phyloP scores from a whole-genome alignment of 2,797 vertebrate genomes.

The Pogonophryne albipinna region DNA sequence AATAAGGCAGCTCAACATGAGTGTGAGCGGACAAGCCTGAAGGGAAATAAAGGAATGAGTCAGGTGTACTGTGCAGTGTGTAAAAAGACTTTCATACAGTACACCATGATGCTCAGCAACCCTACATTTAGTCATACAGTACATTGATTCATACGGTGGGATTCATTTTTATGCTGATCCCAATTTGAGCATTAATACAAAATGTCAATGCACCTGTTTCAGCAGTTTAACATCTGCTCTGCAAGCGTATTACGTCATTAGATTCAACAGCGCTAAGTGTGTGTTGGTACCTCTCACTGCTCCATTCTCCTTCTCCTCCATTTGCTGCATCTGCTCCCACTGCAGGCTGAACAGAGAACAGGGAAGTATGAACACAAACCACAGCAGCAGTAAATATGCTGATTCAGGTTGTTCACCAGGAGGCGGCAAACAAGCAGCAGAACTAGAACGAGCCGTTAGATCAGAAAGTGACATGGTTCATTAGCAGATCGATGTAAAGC shows the following conservation, averaged over 20 bases:
- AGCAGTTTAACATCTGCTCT: constrained; percentile 38
- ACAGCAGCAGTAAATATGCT: not conserved
- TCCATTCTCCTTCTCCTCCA: constrained; percentile 85
- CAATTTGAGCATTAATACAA: constrained; percentile 3
- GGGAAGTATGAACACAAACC: not conserved
- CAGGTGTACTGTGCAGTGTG: not conserved
- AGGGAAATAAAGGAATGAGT: constrained; percentile 6
- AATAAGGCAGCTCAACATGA: constrained; percentile 96
- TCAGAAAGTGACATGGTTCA: not conserved
- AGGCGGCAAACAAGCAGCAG: not conserved
- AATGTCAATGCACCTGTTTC: constrained; percentile 9
- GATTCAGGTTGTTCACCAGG: not conserved
- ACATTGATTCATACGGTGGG: not conserved
- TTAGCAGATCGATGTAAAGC: not conserved
- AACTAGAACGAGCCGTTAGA: too few species aligned
- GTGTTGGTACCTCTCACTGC: constrained; percentile 89
- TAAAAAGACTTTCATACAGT: not conserved
- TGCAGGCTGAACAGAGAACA: constrained; percentile 85
- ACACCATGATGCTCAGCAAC: not conserved
- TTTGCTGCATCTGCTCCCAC: constrained; percentile 92
- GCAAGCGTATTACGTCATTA: not conserved
- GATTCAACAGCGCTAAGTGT: constrained; percentile 11
- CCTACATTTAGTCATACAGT: not conserved
- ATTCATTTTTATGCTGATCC: not conserved
- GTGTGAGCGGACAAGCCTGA: constrained; percentile 89